Conservation (phyloP, 2,113 vertebrate genomes). For the Onychostoma macrolepis region DNA sequence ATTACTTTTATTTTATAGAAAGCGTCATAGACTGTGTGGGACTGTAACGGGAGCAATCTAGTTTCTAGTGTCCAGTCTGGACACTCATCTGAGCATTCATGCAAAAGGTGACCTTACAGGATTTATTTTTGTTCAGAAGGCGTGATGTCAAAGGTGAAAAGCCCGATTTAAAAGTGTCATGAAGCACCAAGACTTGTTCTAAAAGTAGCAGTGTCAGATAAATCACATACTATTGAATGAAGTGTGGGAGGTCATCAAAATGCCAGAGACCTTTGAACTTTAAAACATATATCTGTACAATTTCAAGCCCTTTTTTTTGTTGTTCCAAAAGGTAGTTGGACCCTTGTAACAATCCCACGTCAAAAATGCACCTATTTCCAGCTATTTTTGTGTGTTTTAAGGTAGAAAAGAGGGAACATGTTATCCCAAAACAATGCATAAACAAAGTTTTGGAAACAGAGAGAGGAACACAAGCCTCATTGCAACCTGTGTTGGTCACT, state of each 20-base stretch:
- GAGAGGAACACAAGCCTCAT: not conserved
- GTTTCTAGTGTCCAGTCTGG: too few species aligned
- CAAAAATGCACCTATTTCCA: not conserved
- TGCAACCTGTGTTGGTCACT: not conserved
- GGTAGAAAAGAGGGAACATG: not conserved
- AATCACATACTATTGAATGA: constrained; percentile 6
- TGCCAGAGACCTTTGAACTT: constrained; percentile 38
- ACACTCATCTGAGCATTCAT: not conserved
- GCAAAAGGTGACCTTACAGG: not conserved
- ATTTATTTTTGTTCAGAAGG: not conserved
- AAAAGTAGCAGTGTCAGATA: constrained; percentile 20
- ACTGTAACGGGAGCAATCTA: not conserved
- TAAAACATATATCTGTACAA: constrained; percentile 18
- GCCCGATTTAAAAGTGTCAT: not conserved
- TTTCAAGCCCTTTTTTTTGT: not conserved
- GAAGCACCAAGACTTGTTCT: not conserved
- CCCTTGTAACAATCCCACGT: not conserved
- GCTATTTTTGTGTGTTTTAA: not conserved
- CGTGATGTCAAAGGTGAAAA: not conserved
- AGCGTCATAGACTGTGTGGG: too few species aligned
- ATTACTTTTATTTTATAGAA: not conserved
- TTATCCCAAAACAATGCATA: not conserved
- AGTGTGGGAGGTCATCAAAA: constrained; percentile 36
- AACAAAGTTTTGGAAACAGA: not conserved
- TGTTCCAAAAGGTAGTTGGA: not conserved